phyloP scores from a whole-genome alignment of 2,797 vertebrate genomes.

The Diglossa cyanea region DNA sequence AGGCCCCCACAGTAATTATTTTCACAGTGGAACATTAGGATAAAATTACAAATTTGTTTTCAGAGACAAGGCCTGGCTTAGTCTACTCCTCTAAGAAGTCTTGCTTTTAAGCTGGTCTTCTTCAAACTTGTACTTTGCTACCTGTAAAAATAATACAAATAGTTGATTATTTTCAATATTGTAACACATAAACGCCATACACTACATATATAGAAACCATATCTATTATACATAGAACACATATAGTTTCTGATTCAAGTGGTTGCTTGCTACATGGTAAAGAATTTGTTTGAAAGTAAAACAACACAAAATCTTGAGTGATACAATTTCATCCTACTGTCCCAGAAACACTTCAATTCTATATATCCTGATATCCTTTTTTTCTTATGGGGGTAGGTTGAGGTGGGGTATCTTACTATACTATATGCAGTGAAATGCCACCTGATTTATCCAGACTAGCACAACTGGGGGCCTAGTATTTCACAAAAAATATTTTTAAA shows the following conservation, averaged over 20 bases:
- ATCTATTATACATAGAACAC: not conserved
- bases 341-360: not conserved
- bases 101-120: not conserved
- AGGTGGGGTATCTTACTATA: accelerated
- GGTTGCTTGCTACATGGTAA: not conserved
- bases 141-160: not conserved
- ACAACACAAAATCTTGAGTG: not conserved
- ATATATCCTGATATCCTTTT: not conserved
- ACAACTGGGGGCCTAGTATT: not conserved
- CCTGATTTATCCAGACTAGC: not conserved
- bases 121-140: not conserved
- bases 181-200: too few relatives aligned
- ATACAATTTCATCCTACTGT: not conserved
- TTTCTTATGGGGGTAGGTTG: accelerated
- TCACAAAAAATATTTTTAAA: not conserved
- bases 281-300: not conserved
- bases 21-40: not conserved
- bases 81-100: not conserved
- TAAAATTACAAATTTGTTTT: not conserved
- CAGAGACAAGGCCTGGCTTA: not conserved
- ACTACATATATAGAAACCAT: not conserved
- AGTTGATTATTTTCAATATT: not conserved
- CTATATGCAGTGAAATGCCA: not conserved
- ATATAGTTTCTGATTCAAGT: not conserved
- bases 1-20: not conserved